Base-by-base conservation (phyloP, 2,797 vertebrate species). In the Carduelis carduelis region DNA sequence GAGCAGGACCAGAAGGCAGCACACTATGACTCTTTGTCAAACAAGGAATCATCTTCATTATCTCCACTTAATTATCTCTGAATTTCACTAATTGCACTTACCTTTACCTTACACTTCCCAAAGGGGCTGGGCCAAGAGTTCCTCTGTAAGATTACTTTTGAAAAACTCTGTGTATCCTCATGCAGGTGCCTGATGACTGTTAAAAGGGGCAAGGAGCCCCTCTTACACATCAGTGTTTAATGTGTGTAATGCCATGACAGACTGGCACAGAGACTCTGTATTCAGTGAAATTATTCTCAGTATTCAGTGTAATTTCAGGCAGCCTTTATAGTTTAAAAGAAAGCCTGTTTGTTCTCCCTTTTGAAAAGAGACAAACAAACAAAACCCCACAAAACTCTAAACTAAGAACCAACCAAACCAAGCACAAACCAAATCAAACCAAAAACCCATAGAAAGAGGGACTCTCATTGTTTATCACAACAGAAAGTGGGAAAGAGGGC, bases 81-180 rank as follows among this genome's bases (percentile, higher is more conserved):
- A 52, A 49, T 89, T 76, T 82, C 35, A 56, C 34, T 95, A 92
- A 95, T 82, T 93, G 83, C 90, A 91, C 86, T 90, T 97, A 95
- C 87, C 91, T 83, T 91, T 90, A 92, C 61, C 24, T 78, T 57
- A 20, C 61, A 41, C 55, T 81, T 86, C 46, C 12, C 50, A 65
- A 19, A 53, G 60, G 43, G 83, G 37, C 63, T 27, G 68, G 57
- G 50, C 57, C 41, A 81, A 61, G 44, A 39, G 44, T 55, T 83
- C 22, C 14, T 90, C 35, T 56, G 0, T 32, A 66, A 70, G 5
- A 30, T 6, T 21, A 15, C 28, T 75, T 57, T 32, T 76, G 41
- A 71, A 61, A 83, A 91, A 49, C 43, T 18, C 16, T n/a, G 24
- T 35, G 2, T 20, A 39, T 56, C 63, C 83, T 70, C 63, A 15